These are phyloP conservation scores for Drosophila sordidula DNA, from an alignment of 2,888 invertebrate genomes.

Conservation along the genomic window DNA sequence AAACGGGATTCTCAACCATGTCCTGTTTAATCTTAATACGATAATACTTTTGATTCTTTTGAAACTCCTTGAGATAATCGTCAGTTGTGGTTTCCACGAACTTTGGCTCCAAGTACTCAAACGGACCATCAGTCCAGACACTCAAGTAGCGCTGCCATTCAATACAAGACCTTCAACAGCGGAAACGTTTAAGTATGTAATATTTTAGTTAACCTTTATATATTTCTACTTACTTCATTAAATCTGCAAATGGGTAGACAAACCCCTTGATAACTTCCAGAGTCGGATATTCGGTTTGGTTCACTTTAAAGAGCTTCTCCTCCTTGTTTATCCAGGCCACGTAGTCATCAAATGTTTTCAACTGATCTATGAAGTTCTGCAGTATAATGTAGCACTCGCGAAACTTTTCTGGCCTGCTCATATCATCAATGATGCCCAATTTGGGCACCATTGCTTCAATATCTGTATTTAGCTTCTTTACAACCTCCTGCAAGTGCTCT, in stretches of 20 bases:
- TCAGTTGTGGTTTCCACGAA: slow-evolving; percentile 93
- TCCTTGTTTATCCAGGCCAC: slow-evolving; percentile 95
- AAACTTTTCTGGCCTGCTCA: slow-evolving; percentile 92
- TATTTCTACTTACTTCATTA: slow-evolving; percentile 87
- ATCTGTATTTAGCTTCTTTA: slow-evolving; percentile 89
- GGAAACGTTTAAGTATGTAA: background rate
- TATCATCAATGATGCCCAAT: slow-evolving; percentile 91
- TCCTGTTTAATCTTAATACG: slow-evolving; percentile 91
- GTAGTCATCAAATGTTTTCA: slow-evolving; percentile 91
- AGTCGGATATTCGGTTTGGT: slow-evolving; percentile 90
- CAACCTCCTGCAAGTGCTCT: slow-evolving; percentile 90
- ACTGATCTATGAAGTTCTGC: slow-evolving; percentile 90
- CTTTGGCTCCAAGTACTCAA: slow-evolving; percentile 92
- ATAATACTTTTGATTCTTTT: slow-evolving; percentile 92
- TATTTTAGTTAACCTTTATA: background rate
- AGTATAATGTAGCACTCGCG: slow-evolving; percentile 92
- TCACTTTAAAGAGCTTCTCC: slow-evolving; percentile 93
- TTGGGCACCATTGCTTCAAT: slow-evolving; percentile 90
- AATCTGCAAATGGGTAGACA: slow-evolving; percentile 89
- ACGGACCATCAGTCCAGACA: slow-evolving; percentile 97
- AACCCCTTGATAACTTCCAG: slow-evolving; percentile 91
- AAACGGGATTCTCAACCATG: slow-evolving; percentile 87
- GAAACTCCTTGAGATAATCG: slow-evolving; percentile 91
- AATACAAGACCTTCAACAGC: slow-evolving; percentile 85
- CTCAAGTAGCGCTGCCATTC: slow-evolving; percentile 93